Percentiles rank a stretch among this genome's conserved stretches.
These are phyloP conservation scores for Takifugu rubripes DNA, from an alignment of 2,797 vertebrate species.

Conservation along the genomic window DNA sequence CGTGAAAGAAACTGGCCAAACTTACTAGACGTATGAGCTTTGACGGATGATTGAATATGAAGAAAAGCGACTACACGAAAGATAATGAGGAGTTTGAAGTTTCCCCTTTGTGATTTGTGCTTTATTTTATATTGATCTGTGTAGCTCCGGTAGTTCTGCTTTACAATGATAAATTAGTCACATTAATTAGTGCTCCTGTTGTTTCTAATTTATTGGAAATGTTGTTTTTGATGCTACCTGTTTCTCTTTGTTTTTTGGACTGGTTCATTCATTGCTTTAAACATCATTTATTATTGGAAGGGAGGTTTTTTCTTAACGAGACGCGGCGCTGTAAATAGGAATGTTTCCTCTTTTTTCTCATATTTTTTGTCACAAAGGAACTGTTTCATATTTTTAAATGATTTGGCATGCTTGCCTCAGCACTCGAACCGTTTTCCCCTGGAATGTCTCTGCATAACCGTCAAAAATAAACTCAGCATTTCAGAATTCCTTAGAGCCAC, in stretches of 20 bases:
- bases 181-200: slow-evolving; percentile 49
- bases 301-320: slow-evolving; percentile 32
- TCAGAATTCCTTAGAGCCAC: slow-evolving; percentile 48
- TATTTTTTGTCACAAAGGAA: slow-evolving; percentile 42
- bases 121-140: slow-evolving; percentile 23
- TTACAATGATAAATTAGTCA: slow-evolving; percentile 33
- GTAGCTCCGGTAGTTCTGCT: slow-evolving; percentile 44
- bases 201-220: slow-evolving; percentile 70
- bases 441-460: slow-evolving; percentile 51
- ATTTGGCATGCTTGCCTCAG: slow-evolving; percentile 42
- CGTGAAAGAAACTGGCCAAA: slow-evolving; percentile 24
- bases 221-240: slow-evolving; percentile 22
- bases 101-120: slow-evolving; percentile 5
- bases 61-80: slow-evolving; percentile 14
- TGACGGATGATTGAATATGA: slow-evolving; percentile 23
- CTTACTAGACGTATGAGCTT: slow-evolving; percentile 14
- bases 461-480: slow-evolving; percentile 70
- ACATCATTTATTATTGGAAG: slow-evolving; percentile 37
- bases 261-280: slow-evolving; percentile 34
- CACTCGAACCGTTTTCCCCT: slow-evolving; percentile 48
- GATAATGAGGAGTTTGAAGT: slow-evolving; percentile 2
- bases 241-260: slow-evolving; percentile 22
- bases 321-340: slow-evolving; percentile 37
- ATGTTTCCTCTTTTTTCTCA: slow-evolving; percentile 40
- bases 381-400: slow-evolving; percentile 34